Evolutionary conservation across 2,888 invertebrate genomes (phyloP).

Genomic region (Tillus elongatus): DNA sequence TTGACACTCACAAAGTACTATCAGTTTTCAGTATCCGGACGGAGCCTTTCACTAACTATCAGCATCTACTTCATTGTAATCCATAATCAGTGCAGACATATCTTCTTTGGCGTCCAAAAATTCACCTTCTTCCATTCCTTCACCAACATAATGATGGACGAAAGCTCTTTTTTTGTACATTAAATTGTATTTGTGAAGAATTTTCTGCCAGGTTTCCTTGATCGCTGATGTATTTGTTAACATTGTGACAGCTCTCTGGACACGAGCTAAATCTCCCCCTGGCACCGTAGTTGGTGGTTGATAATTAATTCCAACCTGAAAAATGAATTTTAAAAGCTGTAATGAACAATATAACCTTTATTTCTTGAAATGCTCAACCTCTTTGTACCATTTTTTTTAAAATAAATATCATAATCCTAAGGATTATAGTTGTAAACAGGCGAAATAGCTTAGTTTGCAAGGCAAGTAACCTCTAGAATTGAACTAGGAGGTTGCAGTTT

Average conservation of each 20-base stretch:
- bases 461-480: no score
- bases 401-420: no score
- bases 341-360: no score
- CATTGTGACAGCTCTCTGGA: constrained; percentile 73
- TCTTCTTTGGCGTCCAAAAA: constrained; percentile 55
- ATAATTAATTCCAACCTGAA: constrained; percentile 60
- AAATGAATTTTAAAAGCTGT: no score
- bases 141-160: constrained; percentile 76
- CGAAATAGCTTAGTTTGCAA: no score
- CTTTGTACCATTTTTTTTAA: no score
- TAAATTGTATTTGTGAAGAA: constrained; percentile 69
- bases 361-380: no score
- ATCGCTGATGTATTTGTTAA: constrained; percentile 77
- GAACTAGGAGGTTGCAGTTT: no score
- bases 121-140: constrained; percentile 62
- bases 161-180: constrained; percentile 80
- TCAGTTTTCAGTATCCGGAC: neutral
- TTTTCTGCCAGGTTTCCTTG: constrained; percentile 68
- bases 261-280: constrained; percentile 65
- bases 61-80: constrained; percentile 58
- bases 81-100: constrained; percentile 53
- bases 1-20: no score
- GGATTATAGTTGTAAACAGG: no score
- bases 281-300: constrained; percentile 69
- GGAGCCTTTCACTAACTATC: constrained; percentile 17